phyloP scores from a whole-genome alignment of 2,888 invertebrate species.

The Drosophila paracracens region DNA sequence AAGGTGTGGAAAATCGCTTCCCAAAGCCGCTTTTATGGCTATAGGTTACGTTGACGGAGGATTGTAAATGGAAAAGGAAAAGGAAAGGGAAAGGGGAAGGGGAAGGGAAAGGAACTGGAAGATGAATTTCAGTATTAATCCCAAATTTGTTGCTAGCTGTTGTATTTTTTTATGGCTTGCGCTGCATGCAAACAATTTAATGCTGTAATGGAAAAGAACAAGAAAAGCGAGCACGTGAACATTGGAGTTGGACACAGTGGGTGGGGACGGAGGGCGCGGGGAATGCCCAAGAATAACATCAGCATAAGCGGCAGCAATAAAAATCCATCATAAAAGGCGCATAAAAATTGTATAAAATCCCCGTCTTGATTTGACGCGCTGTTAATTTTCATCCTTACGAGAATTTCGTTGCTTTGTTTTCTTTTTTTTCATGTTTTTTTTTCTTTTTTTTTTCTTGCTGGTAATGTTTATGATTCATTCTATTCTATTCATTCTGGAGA shows the following conservation, averaged over 20 bases:
- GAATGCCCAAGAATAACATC: conserved; percentile 29
- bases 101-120: neutral
- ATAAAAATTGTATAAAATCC: conserved; percentile 66
- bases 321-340: conserved; percentile 73
- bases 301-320: conserved; percentile 68
- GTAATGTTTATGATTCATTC: conserved; percentile 33
- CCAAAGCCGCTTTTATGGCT: conserved; percentile 39
- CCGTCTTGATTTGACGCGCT: conserved; percentile 73
- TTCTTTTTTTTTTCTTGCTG: neutral
- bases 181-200: conserved; percentile 71
- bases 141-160: conserved; percentile 72
- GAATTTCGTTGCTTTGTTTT: conserved; percentile 31
- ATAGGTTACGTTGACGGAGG: conserved; percentile 1
- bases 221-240: neutral
- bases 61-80: conserved; percentile 6
- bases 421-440: neutral
- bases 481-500: conserved; percentile 17
- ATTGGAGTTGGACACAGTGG: neutral
- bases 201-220: conserved; percentile 40
- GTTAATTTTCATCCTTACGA: conserved; percentile 62
- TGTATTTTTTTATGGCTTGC: conserved; percentile 64
- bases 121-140: conserved; percentile 56
- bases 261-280: neutral
- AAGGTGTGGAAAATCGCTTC: conserved; percentile 53
- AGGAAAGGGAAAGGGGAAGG: neutral